phyloP scores from a whole-genome alignment of 2,113 vertebrate species.

The Cyprinodon brontotheroides region DNA sequence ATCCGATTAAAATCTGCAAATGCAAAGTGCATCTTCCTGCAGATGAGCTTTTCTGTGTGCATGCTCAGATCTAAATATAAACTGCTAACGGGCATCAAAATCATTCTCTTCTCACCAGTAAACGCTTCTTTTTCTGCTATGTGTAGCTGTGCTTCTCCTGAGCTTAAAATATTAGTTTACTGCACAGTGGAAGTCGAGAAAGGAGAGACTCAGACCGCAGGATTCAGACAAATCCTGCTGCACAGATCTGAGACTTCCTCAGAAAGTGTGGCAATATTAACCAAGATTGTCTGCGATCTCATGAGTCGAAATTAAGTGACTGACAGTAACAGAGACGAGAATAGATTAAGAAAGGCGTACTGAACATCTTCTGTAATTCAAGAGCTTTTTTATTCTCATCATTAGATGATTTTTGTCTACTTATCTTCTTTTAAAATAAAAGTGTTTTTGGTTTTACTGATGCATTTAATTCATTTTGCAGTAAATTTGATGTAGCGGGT shows the following conservation, averaged over 20 bases:
- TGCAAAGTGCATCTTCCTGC: background rate
- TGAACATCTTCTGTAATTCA: conserved; percentile 17
- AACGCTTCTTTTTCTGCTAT: background rate
- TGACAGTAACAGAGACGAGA: conserved; percentile 4
- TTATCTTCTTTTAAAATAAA: background rate
- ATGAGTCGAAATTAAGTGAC: conserved; percentile 46
- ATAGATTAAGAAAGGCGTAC: conserved; percentile 48
- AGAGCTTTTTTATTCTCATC: background rate
- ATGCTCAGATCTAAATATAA: background rate
- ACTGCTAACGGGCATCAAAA: background rate
- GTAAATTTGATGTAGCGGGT: background rate
- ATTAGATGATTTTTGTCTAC: conserved; percentile 2
- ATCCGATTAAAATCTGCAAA: background rate
- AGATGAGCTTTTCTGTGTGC: background rate
- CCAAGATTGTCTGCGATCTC: background rate
- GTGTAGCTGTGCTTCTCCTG: background rate
- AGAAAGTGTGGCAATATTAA: conserved; percentile 30
- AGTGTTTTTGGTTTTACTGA: background rate
- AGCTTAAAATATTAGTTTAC: background rate
- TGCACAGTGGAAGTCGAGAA: background rate
- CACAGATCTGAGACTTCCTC: conserved; percentile 18
- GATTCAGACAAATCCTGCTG: background rate
- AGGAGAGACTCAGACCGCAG: conserved; percentile 7
- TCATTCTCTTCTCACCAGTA: background rate
- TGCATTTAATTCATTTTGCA: background rate